phyloP scores from a whole-genome alignment of 2,888 invertebrate species.

The Brenthis daphne region DNA sequence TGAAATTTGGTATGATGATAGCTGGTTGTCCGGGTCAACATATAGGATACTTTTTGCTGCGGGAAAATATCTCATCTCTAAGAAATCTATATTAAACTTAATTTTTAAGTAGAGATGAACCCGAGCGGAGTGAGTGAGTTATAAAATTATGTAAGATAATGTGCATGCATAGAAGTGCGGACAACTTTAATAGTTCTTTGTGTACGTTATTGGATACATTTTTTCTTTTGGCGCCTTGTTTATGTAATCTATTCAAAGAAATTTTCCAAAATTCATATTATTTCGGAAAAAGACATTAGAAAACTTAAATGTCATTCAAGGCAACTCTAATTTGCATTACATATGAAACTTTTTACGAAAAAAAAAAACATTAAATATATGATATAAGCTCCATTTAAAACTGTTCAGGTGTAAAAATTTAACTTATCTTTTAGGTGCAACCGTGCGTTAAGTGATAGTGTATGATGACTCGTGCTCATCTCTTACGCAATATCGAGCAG shows the following conservation, averaged over 20 bases:
- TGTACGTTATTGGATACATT: neutral
- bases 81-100: too few relatives aligned
- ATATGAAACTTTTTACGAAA: neutral
- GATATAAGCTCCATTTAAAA: too few relatives aligned
- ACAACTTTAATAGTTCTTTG: neutral
- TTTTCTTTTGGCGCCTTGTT: neutral
- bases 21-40: too few relatives aligned
- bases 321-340: slow-evolving; percentile 2
- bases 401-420: too few relatives aligned
- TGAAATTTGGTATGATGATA: too few relatives aligned
- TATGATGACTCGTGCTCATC: slow-evolving; percentile 27
- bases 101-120: too few relatives aligned
- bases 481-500: slow-evolving; percentile 33
- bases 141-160: neutral
- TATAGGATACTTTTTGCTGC: too few relatives aligned
- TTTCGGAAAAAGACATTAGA: neutral
- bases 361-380: too few relatives aligned
- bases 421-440: neutral
- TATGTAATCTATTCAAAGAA: slow-evolving; percentile 4
- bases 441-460: slow-evolving; percentile 32
- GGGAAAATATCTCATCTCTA: too few relatives aligned
- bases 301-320: slow-evolving; percentile 13
- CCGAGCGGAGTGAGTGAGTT: neutral
- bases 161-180: too few relatives aligned
- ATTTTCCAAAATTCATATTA: neutral